Conservation (phyloP, 2,113 vertebrate genomes). For the Xiphorhynchus elegans region DNA sequence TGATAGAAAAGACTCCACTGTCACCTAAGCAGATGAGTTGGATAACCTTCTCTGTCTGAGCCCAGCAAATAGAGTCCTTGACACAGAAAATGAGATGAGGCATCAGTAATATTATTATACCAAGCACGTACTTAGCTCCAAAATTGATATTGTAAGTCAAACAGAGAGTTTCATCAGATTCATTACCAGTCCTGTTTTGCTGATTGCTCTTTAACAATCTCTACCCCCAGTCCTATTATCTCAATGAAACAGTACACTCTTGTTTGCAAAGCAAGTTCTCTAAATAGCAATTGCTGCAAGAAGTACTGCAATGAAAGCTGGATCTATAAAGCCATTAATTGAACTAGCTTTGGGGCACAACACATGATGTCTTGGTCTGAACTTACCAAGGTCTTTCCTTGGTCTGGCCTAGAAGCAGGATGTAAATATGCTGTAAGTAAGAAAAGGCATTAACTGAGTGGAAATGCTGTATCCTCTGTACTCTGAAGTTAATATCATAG, state of each 20-base stretch:
- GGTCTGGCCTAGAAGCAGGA: not conserved
- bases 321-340: constrained; percentile 42
- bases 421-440: not conserved
- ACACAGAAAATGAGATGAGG: constrained; percentile 31
- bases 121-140: constrained; percentile 40
- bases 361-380: not conserved
- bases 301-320: constrained; percentile 15
- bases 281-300: constrained; percentile 43
- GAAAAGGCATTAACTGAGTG: not conserved
- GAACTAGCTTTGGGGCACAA: constrained; percentile 33
- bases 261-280: constrained; percentile 66
- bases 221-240: constrained; percentile 58
- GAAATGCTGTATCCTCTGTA: not conserved
- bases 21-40: not conserved
- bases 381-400: not conserved
- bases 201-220: constrained; percentile 65
- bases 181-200: constrained; percentile 65
- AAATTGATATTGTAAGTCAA: constrained; percentile 64
- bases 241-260: constrained; percentile 52
- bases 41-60: not conserved
- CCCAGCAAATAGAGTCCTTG: not conserved
- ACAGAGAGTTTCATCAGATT: constrained; percentile 63
- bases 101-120: constrained; percentile 35
- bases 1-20: not conserved
- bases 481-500: not conserved